Base-by-base conservation (phyloP, 1,140 invertebrate species). In the Bombus superbus region DNA sequence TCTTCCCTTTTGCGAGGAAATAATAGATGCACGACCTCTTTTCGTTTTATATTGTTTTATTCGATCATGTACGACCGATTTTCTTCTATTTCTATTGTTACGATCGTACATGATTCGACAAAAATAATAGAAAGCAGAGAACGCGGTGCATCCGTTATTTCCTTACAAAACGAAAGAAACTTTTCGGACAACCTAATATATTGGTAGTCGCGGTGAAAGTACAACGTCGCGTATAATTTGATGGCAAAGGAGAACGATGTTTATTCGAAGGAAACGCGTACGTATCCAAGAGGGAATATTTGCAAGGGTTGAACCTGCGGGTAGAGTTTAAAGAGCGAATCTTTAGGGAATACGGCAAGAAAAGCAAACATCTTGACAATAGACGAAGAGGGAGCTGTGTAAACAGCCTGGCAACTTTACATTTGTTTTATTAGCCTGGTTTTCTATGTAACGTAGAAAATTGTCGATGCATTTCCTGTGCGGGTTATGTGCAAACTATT, bases 291-390 rank as follows among this genome's bases (percentile, higher is more conserved):
- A 8, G 10, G 47, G 32, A 28, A 57, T 75, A 75, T 57, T 57
- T 75, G 22, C 32, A 57, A 38, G 73, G 53, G 25, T 59, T 32
- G 28, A 77, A 68, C n/a, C 10, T 44, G 8, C 5, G 40, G 32
- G n/a, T 25, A 22, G 6, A 66, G 40, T 57, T 38, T 76, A 57
- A 57, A 76, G 74, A 57, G 35, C 6, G 74, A 57, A 38, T 44
- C 25, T 47, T 79, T 15, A 28, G 77, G 77, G 76, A 79, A 44
- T 44, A 47, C 62, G 8, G 62, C 3, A 11, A 6, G n/a, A 25
- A 22, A 42, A 44, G 76, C 9, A 42, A 64, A 42, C 25, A 78
- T 79, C 42, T 44, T 32, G 77, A 79, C 42, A 66, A 66, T 68
- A 18, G 11, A 25, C 1, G 13, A 35, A 44, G 42, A 66, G 13